These are phyloP conservation scores for Aphidius gifuensis DNA, from an alignment of 1,140 invertebrate genomes.

Conservation along the genomic window DNA sequence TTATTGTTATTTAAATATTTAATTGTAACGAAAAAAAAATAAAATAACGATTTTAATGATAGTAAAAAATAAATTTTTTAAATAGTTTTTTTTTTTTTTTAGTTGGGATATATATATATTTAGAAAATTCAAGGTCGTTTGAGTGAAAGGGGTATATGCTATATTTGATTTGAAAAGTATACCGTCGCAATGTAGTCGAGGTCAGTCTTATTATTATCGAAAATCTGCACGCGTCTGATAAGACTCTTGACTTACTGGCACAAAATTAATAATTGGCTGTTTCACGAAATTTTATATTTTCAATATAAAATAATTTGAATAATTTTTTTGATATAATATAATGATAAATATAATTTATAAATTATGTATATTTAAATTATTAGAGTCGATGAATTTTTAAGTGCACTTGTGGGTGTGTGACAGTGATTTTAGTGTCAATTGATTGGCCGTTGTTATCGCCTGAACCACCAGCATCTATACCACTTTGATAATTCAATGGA, in stretches of 20 bases:
- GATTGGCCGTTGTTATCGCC: slow-evolving; percentile 16
- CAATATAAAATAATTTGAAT: neutral
- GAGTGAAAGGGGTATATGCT: slow-evolving; percentile 1
- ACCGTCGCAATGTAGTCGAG: neutral
- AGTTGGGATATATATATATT: too few relatives aligned
- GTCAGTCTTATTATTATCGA: slow-evolving; percentile 24
- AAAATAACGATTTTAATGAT: too few relatives aligned
- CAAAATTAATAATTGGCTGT: slow-evolving; percentile 22
- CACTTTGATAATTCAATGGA: too few relatives aligned
- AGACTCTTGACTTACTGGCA: slow-evolving; percentile 15
- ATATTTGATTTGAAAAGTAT: slow-evolving; percentile 12
- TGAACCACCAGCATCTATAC: neutral
- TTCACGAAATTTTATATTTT: neutral
- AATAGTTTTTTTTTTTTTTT: too few relatives aligned
- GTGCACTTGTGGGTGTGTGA: neutral
- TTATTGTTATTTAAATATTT: too few relatives aligned
- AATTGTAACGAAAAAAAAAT: too few relatives aligned
- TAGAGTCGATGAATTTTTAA: too few relatives aligned
- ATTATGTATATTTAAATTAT: too few relatives aligned
- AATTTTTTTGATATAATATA: too few relatives aligned
- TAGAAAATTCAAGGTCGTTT: slow-evolving; percentile 14
- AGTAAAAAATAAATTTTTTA: too few relatives aligned
- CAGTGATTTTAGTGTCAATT: slow-evolving; percentile 12
- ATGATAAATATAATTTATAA: too few relatives aligned
- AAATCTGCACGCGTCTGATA: slow-evolving; percentile 22